Evolutionary conservation across 2,888 invertebrate genomes (phyloP).

Genomic region (Theristus sp.): DNA sequence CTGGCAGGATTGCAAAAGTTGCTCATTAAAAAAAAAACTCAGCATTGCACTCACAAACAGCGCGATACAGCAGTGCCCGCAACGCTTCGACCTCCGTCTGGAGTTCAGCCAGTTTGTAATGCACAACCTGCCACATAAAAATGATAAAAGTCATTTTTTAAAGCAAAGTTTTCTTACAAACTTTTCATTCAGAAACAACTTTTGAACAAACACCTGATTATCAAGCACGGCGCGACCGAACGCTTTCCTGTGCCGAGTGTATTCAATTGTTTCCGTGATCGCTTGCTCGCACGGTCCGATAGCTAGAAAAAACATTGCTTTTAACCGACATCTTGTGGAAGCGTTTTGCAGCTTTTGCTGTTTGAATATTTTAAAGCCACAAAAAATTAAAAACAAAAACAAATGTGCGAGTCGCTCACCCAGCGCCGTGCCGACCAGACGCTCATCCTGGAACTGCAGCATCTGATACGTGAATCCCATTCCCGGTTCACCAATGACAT

Average conservation of each 20-base stretch:
- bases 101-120: constrained; percentile 40
- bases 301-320: too few relatives aligned
- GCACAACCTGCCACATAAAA: constrained; percentile 28
- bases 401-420: too few relatives aligned
- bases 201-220: constrained; percentile 10
- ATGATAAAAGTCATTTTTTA: too few relatives aligned
- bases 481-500: constrained; percentile 39
- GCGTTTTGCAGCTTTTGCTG: too few relatives aligned
- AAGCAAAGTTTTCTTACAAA: too few relatives aligned
- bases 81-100: constrained; percentile 39
- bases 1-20: too few relatives aligned
- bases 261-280: constrained; percentile 36
- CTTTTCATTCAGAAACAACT: too few relatives aligned
- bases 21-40: too few relatives aligned
- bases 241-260: constrained; percentile 34
- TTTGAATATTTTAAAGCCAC: too few relatives aligned
- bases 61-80: constrained; percentile 35
- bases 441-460: constrained; percentile 41
- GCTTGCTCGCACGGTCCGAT: constrained; percentile 30
- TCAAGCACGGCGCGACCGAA: constrained; percentile 36
- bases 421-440: constrained; percentile 31
- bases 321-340: too few relatives aligned
- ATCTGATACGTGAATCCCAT: constrained; percentile 40
- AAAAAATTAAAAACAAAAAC: too few relatives aligned
- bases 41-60: constrained; percentile 30